phyloP scores from a whole-genome alignment of 2,113 vertebrate genomes.

The Mugil cephalus region DNA sequence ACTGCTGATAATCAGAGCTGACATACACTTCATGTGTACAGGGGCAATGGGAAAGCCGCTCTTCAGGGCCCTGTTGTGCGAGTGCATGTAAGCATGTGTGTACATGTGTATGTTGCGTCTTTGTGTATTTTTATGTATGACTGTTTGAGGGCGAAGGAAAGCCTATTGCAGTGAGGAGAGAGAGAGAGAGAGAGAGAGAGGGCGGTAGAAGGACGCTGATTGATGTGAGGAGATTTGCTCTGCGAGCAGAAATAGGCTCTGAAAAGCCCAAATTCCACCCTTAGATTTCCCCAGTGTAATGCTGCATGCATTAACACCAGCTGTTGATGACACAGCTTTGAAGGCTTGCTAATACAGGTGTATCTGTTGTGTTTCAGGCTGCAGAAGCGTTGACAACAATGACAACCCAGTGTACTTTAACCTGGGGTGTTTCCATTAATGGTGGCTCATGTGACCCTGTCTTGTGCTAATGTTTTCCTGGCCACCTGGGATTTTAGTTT shows the following conservation, averaged over 20 bases:
- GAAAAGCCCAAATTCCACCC: constrained; percentile 40
- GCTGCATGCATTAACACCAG: constrained; percentile 9
- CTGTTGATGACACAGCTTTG: constrained; percentile 7
- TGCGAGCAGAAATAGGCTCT: constrained; percentile 45
- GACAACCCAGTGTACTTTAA: background rate
- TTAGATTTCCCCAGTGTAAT: constrained; percentile 27
- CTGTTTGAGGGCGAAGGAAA: constrained; percentile 53
- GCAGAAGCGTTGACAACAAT: background rate
- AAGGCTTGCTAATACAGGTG: background rate
- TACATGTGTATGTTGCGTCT: constrained; percentile 21
- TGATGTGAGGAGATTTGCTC: constrained; percentile 68
- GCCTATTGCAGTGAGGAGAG: constrained; percentile 32
- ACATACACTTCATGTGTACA: constrained; percentile 66
- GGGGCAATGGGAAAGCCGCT: constrained; percentile 74
- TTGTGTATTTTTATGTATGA: constrained; percentile 33
- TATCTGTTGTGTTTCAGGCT: background rate
- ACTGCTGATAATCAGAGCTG: constrained; percentile 70
- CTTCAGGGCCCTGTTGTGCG: constrained; percentile 58
- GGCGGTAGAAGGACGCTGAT: constrained; percentile 14
- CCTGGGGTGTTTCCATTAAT: background rate
- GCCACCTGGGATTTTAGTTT: too few species aligned
- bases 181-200: constrained; percentile 6
- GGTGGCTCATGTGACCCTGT: too few species aligned
- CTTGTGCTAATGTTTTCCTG: too few species aligned
- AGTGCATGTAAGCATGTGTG: constrained; percentile 1